phyloP scores from a whole-genome alignment of 2,113 vertebrate species.

The Nyctereutes procyonoides region DNA sequence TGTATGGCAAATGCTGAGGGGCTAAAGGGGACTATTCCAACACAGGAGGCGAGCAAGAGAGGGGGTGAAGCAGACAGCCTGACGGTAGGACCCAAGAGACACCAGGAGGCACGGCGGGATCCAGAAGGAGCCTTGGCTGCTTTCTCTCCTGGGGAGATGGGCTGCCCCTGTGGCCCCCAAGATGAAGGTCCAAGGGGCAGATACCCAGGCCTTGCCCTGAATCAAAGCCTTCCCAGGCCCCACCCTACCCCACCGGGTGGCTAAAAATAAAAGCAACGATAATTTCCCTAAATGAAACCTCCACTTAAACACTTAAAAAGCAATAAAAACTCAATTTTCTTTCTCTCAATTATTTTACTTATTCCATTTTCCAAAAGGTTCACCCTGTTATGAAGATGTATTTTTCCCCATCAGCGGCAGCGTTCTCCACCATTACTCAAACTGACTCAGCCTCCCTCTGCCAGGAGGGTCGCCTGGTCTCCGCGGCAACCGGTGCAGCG shows the following conservation, averaged over 20 bases:
- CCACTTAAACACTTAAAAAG: slow-evolving; percentile 86
- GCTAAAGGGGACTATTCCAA: background rate
- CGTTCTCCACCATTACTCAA: slow-evolving; percentile 81
- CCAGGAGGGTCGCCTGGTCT: slow-evolving; percentile 73
- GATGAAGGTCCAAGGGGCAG: background rate
- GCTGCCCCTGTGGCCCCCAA: background rate
- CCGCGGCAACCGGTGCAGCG: slow-evolving; percentile 49
- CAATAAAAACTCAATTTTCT: slow-evolving; percentile 85
- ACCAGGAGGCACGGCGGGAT: fast-evolving
- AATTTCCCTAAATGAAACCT: slow-evolving; percentile 84
- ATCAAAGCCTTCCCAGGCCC: background rate
- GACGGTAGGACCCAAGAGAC: background rate
- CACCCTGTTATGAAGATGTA: slow-evolving; percentile 84
- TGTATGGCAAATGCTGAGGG: background rate
- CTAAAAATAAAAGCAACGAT: slow-evolving; percentile 81
- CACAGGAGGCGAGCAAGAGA: background rate
- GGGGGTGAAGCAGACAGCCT: background rate
- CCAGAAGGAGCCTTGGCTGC: background rate
- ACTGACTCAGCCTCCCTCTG: slow-evolving; percentile 77
- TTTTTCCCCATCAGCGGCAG: slow-evolving; percentile 80
- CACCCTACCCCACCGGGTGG: slow-evolving; percentile 33
- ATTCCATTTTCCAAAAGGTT: slow-evolving; percentile 85
- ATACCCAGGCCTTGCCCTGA: slow-evolving; percentile 8
- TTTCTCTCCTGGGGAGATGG: background rate
- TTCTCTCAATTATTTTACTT: slow-evolving; percentile 85